Conservation (phyloP, 2,113 vertebrate species). For the Bos javanicus region DNA sequence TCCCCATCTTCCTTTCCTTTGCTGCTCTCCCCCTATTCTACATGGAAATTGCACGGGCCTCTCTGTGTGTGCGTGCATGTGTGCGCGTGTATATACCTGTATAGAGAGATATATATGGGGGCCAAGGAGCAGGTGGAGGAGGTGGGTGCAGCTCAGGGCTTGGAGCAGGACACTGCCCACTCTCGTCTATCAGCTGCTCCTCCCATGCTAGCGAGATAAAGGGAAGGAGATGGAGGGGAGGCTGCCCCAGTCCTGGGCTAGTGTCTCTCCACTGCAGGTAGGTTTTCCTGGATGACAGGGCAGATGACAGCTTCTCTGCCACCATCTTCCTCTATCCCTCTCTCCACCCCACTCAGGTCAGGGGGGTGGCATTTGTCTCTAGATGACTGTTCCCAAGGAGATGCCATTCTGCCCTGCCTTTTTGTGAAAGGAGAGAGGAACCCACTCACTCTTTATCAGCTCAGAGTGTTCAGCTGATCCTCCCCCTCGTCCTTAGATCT, state of each 20-base stretch:
- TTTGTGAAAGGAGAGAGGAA: slow-evolving; percentile 41
- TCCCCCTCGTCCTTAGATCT: slow-evolving; percentile 7
- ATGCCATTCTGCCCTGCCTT: slow-evolving; percentile 32
- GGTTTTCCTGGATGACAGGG: slow-evolving; percentile 23
- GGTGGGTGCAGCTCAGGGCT: slow-evolving; percentile 40
- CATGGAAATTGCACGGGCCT: slow-evolving; percentile 69
- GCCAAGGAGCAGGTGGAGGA: neutral
- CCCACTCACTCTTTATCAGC: slow-evolving; percentile 35
- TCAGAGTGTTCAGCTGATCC: slow-evolving; percentile 19
- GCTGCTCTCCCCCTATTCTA: slow-evolving; percentile 47
- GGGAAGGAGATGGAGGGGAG: neutral
- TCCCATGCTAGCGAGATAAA: neutral
- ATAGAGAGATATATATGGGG: slow-evolving; percentile 59
- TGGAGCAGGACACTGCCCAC: slow-evolving; percentile 47
- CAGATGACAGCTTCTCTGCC: neutral
- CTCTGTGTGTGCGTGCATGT: slow-evolving; percentile 69
- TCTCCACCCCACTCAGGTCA: neutral
- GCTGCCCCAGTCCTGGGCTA: neutral
- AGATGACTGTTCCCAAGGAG: slow-evolving; percentile 45
- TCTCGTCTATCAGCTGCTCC: neutral
- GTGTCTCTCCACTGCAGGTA: neutral
- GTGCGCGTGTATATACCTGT: slow-evolving; percentile 67
- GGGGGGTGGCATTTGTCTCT: slow-evolving; percentile 34
- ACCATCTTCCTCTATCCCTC: neutral
- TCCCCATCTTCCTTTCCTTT: slow-evolving; percentile 12